Conservation (phyloP, 1,140 invertebrate species). For the Gryllus bimaculatus region DNA sequence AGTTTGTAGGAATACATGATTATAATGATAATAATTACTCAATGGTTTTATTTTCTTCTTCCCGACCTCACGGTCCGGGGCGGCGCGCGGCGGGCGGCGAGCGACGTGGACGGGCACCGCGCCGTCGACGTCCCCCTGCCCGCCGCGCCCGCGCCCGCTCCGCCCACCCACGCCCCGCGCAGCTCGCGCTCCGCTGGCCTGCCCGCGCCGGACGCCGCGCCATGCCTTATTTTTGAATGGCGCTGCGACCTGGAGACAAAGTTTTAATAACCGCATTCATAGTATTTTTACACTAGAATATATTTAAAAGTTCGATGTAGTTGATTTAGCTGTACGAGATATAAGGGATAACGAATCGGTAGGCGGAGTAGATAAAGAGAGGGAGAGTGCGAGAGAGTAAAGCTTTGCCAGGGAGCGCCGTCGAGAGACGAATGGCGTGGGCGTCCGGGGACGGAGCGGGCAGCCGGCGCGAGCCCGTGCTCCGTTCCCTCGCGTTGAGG, state of each 20-base stretch:
- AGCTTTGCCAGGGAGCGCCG: no score
- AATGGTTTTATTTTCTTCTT: conserved; percentile 16
- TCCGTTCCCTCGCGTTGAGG: not conserved
- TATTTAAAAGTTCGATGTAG: not conserved
- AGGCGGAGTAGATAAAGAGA: no score
- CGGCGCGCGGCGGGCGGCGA: not conserved
- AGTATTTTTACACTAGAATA: conserved; percentile 6
- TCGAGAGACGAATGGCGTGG: not conserved
- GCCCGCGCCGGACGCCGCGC: not conserved
- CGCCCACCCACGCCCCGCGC: not conserved
- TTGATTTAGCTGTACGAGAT: not conserved
- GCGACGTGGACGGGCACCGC: no score
- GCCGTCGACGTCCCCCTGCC: not conserved
- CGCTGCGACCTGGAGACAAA: not conserved
- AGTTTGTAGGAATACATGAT: conserved; percentile 32
- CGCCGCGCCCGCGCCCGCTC: no score
- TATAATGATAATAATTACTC: conserved; percentile 27
- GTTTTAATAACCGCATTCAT: not conserved
- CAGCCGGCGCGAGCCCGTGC: no score
- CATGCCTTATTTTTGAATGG: not conserved
- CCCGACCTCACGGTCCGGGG: conserved; percentile 7
- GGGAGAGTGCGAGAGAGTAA: no score
- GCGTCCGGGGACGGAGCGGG: no score
- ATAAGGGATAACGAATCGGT: no score
- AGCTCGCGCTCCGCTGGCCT: not conserved